These are phyloP conservation scores for Episyrphus balteatus DNA, from an alignment of 1,140 invertebrate species.

Conservation along the genomic window DNA sequence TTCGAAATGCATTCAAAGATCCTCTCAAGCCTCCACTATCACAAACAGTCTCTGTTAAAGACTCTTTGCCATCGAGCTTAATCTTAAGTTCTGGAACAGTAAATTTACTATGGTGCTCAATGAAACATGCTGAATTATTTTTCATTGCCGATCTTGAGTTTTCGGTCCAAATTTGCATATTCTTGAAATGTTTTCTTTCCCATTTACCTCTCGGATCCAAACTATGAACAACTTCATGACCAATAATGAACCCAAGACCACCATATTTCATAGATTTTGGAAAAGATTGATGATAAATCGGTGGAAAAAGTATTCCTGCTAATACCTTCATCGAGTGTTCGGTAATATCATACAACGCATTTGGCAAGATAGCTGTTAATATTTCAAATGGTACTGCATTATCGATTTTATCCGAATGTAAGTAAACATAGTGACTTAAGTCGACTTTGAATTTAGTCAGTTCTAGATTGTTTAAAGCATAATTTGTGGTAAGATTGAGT, in stretches of 20 bases:
- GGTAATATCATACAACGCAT: slow-evolving; percentile 28
- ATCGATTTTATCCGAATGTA: too few relatives aligned
- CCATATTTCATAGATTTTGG: slow-evolving; percentile 33
- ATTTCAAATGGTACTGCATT: slow-evolving; percentile 14
- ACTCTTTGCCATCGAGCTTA: slow-evolving; percentile 45
- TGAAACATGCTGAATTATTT: slow-evolving; percentile 51
- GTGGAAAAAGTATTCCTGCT: slow-evolving; percentile 87
- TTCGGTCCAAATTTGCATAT: not conserved
- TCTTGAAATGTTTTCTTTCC: slow-evolving; percentile 25
- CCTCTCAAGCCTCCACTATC: slow-evolving; percentile 83
- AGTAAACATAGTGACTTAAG: too few relatives aligned
- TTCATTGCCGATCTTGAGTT: not conserved
- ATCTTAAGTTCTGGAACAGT: slow-evolving; percentile 40
- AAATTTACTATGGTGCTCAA: slow-evolving; percentile 51
- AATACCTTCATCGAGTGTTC: slow-evolving; percentile 30
- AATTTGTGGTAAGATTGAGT: too few relatives aligned
- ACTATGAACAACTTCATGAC: slow-evolving; percentile 48
- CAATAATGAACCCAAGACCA: slow-evolving; percentile 41
- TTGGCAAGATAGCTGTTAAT: slow-evolving; percentile 21
- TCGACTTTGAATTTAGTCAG: too few relatives aligned
- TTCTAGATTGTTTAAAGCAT: too few relatives aligned
- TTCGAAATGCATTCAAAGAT: slow-evolving; percentile 68
- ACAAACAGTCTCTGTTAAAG: slow-evolving; percentile 58
- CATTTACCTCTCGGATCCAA: slow-evolving; percentile 41
- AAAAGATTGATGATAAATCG: slow-evolving; percentile 64